Percentiles rank a stretch among this genome's conserved stretches.
These are phyloP conservation scores for Scolanthus callimorphus DNA, from an alignment of 92 coral and sea anemone genomes.

Conservation along the genomic window DNA sequence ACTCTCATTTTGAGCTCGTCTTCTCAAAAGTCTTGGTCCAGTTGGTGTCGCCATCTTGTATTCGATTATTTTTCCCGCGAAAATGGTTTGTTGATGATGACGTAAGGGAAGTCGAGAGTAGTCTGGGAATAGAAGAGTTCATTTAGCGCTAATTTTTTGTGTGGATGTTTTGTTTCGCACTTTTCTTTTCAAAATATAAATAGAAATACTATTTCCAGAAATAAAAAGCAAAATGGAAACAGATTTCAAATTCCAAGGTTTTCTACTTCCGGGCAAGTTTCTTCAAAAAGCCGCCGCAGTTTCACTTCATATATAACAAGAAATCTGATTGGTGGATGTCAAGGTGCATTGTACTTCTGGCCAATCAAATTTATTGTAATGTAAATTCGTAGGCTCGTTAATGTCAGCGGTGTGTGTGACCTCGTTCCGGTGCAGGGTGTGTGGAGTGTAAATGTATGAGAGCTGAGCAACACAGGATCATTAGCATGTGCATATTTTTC, in stretches of 20 bases:
- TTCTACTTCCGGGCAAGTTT: too few relatives aligned
- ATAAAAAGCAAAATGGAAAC: too few relatives aligned
- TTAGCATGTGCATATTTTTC: slow-evolving; percentile 73
- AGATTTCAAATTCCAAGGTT: too few relatives aligned
- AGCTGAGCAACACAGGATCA: slow-evolving; percentile 34
- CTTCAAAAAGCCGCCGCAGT: too few relatives aligned
- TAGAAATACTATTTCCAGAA: too few relatives aligned
- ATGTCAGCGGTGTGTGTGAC: slow-evolving; percentile 24
- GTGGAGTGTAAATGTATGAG: slow-evolving; percentile 27
- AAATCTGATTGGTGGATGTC: too few relatives aligned
- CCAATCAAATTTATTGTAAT: slow-evolving; percentile 31
- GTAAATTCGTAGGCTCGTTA: not conserved
- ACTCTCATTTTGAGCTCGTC: not conserved
- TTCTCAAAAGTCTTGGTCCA: not conserved
- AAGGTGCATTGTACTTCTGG: too few relatives aligned
- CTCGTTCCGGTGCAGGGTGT: slow-evolving; percentile 83
- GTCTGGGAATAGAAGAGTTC: too few relatives aligned
- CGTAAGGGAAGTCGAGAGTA: slow-evolving; percentile 7
- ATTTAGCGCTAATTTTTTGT: too few relatives aligned
- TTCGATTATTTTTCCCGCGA: slow-evolving; percentile 9
- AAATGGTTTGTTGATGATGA: not conserved
- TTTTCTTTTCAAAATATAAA: too few relatives aligned
- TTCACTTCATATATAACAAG: too few relatives aligned
- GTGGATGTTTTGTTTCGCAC: too few relatives aligned
- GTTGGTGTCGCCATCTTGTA: not conserved